Base-by-base conservation (phyloP, 2,113 vertebrate species). In the Amia ocellicauda region DNA sequence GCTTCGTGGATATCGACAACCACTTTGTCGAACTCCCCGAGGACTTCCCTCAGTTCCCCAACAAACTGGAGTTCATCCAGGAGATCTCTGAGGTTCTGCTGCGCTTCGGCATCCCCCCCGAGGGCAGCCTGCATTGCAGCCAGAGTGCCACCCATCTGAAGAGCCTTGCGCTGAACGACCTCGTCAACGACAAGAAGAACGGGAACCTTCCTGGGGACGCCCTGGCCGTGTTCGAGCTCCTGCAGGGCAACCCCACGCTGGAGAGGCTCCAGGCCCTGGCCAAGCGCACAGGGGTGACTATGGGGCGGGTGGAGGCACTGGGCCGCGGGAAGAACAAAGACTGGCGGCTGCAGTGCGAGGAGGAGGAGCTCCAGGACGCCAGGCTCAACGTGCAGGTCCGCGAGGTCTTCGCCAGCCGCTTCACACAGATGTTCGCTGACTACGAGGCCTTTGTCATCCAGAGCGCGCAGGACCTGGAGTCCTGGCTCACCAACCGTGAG, bases 1-100 rank as follows among this genome's bases (percentile, higher is more conserved):
- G 96, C 66, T 97, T 99, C 47, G 96, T 99, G 60, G 96, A 99
- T 76, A 93, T 98, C 1, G 96, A 98, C 74, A 94, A 93, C 86
- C 92, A 94, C 75, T 91, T 87, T 58, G 90, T 98, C 0, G 96
- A 99, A 57, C 74, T 90, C 42, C 95, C 96, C 0, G 96, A 99
- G 74, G 94, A 95, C 69, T 90, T 99, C 28, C 96, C 96, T 0
- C 79, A 90, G 74, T 98, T 99, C 62, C 96, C 96, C 50, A 93
- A 94, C 75, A 95, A 93, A 72, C 60, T 88, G 1, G 92, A 98
- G 77, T 91, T 98, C 11, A 92, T 96, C 70, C 92, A 94, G 76
- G 96, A 99, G 43, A 88, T 99, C 68, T 94, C 88, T 0, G 95
- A 96, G 56, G 90, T 98, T 24, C 87, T 98, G 55, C 78, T 92